Conservation (phyloP, 2,113 vertebrate genomes). For the Camelus dromedarius region DNA sequence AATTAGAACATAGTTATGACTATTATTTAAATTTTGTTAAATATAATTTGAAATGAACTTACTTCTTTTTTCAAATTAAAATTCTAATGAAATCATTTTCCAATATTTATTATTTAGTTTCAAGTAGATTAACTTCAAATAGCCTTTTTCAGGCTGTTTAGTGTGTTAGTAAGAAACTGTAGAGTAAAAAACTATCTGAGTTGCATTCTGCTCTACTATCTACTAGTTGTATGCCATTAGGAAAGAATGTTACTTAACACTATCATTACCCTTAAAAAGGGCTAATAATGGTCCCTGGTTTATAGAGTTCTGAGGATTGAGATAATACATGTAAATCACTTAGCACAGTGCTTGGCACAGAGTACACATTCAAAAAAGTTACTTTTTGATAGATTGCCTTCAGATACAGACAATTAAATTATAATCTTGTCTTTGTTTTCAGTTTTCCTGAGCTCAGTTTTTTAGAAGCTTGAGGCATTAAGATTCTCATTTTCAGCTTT, state of each 20-base stretch:
- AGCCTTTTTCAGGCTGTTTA: not conserved
- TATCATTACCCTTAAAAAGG: not conserved
- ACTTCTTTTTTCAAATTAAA: conserved; percentile 55
- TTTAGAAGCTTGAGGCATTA: not conserved
- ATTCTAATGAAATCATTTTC: not conserved
- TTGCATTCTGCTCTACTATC: not conserved
- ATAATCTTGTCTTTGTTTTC: not conserved
- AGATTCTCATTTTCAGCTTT: not conserved
- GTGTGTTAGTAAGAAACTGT: not conserved
- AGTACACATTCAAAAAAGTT: not conserved
- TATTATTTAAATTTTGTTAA: conserved; percentile 31
- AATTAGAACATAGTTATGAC: not conserved
- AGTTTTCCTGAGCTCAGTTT: conserved; percentile 32
- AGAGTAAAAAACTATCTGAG: not conserved
- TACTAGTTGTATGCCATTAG: not conserved
- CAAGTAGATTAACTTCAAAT: not conserved
- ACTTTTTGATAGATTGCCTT: not conserved
- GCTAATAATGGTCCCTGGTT: not conserved
- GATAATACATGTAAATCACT: not conserved
- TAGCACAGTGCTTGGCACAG: not conserved
- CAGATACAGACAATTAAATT: not conserved
- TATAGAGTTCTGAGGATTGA: not conserved
- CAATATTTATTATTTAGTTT: not conserved
- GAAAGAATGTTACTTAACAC: not conserved
- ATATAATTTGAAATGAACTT: conserved; percentile 1